These are phyloP conservation scores for Blennius ocellaris DNA, from an alignment of 2,113 vertebrate species.

Conservation along the genomic window DNA sequence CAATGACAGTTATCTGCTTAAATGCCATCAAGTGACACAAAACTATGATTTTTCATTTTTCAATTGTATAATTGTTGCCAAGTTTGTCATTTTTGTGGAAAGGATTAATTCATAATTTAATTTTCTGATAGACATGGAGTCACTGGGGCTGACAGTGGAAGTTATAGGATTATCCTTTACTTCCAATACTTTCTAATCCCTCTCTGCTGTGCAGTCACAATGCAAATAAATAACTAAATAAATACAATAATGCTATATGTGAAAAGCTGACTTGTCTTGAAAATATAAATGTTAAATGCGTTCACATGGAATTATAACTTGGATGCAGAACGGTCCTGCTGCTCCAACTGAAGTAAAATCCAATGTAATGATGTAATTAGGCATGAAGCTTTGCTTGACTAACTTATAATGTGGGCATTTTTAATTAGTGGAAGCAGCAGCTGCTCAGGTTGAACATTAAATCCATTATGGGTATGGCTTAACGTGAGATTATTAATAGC, in stretches of 20 bases:
- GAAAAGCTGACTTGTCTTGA: not conserved
- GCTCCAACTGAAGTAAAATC: not conserved
- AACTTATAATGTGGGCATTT: too few relatives aligned
- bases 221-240: not conserved
- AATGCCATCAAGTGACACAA: not conserved
- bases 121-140: not conserved
- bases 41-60: not conserved
- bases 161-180: slow-evolving; percentile 4
- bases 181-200: slow-evolving; percentile 2
- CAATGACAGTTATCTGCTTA: not conserved
- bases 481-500: too few relatives aligned
- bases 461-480: too few relatives aligned
- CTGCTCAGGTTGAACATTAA: too few relatives aligned
- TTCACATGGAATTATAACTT: not conserved
- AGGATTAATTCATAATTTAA: not conserved
- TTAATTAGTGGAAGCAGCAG: too few relatives aligned
- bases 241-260: not conserved
- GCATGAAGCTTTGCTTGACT: too few relatives aligned
- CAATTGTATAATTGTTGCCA: not conserved
- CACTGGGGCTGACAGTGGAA: not conserved
- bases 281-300: not conserved
- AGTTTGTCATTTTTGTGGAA: slow-evolving; percentile 2
- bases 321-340: not conserved
- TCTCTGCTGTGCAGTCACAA: slow-evolving; percentile 11
- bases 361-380: too few relatives aligned